Conservation (phyloP, 1,140 invertebrate genomes). For the Diuraphis noxia region DNA sequence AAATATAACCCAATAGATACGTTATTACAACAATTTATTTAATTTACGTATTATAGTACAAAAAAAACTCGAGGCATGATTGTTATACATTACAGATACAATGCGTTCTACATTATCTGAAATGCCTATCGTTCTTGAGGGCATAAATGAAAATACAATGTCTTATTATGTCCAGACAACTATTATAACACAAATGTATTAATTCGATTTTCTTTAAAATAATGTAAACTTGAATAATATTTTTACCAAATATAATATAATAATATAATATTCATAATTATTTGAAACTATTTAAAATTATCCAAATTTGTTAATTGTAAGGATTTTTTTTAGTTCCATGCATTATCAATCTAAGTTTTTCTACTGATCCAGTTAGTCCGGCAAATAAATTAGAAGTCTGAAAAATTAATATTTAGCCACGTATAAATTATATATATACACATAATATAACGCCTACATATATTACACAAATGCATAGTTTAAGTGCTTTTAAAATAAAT, state of each 20-base stretch:
- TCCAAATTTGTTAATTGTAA: slow-evolving; percentile 63
- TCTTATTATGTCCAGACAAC: background rate
- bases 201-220: background rate
- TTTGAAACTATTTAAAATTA: background rate
- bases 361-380: slow-evolving; percentile 63
- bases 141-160: background rate
- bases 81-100: background rate
- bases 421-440: background rate
- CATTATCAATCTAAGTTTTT: slow-evolving; percentile 65
- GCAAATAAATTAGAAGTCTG: slow-evolving; percentile 45
- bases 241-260: background rate
- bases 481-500: background rate
- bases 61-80: background rate
- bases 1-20: background rate
- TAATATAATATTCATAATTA: background rate
- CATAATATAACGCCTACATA: background rate
- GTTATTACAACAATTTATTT: background rate
- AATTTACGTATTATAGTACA: background rate
- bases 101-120: background rate
- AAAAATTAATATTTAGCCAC: slow-evolving; percentile 20
- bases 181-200: background rate
- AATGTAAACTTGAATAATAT: background rate
- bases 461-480: background rate
- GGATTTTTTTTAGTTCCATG: slow-evolving; percentile 73
- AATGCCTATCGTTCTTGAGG: background rate